These are phyloP conservation scores for Battus philenor DNA, from an alignment of 1,140 invertebrate genomes.

Conservation along the genomic window DNA sequence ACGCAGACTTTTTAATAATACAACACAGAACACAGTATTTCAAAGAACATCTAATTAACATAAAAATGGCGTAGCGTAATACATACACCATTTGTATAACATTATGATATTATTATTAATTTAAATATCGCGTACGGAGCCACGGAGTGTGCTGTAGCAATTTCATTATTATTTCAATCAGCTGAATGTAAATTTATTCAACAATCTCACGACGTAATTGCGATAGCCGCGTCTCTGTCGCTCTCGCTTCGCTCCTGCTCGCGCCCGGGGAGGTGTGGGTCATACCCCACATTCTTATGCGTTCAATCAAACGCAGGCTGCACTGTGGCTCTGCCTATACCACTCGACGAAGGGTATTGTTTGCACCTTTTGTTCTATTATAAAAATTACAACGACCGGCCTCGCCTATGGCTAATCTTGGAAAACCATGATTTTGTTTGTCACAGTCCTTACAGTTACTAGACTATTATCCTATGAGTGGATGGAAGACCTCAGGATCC, in stretches of 20 bases:
- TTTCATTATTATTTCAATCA: slow-evolving; percentile 76
- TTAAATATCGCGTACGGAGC: slow-evolving; percentile 68
- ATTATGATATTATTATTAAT: slow-evolving; percentile 75
- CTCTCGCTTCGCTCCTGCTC: slow-evolving; percentile 28
- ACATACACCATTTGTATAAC: slow-evolving; percentile 64
- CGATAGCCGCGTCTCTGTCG: slow-evolving; percentile 49
- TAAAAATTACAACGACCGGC: slow-evolving; percentile 46
- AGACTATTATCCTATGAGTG: no score
- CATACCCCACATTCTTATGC: slow-evolving; percentile 64
- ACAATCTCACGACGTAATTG: slow-evolving; percentile 74
- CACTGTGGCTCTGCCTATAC: slow-evolving; percentile 40
- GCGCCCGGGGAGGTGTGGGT: slow-evolving; percentile 32
- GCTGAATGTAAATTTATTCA: slow-evolving; percentile 75
- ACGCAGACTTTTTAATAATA: slow-evolving; percentile 55
- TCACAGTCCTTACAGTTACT: no score
- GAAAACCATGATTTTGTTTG: slow-evolving; percentile 18
- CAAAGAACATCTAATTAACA: slow-evolving; percentile 55
- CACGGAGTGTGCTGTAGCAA: slow-evolving; percentile 66
- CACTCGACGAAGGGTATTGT: slow-evolving; percentile 43
- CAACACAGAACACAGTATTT: slow-evolving; percentile 39
- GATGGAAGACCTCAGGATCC: no score
- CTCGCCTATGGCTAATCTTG: slow-evolving; percentile 23
- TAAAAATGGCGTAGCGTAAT: slow-evolving; percentile 47
- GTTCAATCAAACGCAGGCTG: slow-evolving; percentile 69
- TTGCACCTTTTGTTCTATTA: slow-evolving; percentile 57